Evolutionary conservation across 2,113 vertebrate genomes (phyloP), one percentile per base, ranked within the genome.

Genomic region (Progne subis): DNA sequence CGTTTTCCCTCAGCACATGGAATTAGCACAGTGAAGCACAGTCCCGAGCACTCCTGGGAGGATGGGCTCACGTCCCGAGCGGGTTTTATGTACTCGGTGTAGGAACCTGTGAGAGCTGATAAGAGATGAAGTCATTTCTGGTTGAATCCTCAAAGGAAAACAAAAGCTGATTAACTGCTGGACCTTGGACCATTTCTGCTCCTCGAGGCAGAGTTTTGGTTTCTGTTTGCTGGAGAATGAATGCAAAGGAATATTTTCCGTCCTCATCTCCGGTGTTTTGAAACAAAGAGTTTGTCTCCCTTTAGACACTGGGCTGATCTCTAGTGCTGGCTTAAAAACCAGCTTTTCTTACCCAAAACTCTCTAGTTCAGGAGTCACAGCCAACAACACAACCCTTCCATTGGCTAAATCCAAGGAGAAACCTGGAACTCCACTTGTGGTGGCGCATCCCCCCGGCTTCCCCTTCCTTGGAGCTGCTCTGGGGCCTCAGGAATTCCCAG

Each of bases 11-110:
- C 43, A 63, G 23, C 26, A 18, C 8, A 9, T 4, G 28, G 15
- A 50, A 8, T 25, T 21, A 46, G 8, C 49, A 28, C 31, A 17
- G 18, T 10, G 14, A 84, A 8, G 2, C 46, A 15, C 18, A 32
- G 2, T 18, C 15, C 20, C 18, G 43, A 14, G 13, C 9, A 25
- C 31, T 68, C 9, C 31, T 21, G 18, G 19, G 23, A 72, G 24
- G 24, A 32, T 34, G 29, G 81, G 1, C 18, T 18, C 70, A 19
- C 10, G 77, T 29, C 34, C 75, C 18, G 14, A 46, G 18, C 2
- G 3, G 5, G 5, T 59, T 63, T 18, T 8, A 6, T 1, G 7
- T 0, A 0, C 37, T 67, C 1, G 0, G 17, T 3, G 18, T 32
- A 44, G 41, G 50, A 69, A 41, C 6, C 28, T 12, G 5, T 5